A percentile compares a stretch with the other conserved stretches of the same genome.
phyloP scores from a whole-genome alignment of 2,888 invertebrate genomes.

The Seira ritae region DNA sequence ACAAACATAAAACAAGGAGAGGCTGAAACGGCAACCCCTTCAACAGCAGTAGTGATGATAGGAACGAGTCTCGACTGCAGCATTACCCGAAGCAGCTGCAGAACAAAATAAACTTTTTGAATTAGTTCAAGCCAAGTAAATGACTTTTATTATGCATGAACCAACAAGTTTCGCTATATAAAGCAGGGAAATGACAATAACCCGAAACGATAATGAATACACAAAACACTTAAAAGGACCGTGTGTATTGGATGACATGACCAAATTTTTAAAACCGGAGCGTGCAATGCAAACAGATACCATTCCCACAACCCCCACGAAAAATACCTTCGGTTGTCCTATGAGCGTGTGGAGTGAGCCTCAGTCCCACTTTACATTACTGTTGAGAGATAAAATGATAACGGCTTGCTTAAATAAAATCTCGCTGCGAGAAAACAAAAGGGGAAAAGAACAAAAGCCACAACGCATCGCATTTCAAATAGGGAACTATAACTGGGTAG shows the following conservation, averaged over 20 bases:
- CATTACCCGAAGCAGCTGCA: not conserved
- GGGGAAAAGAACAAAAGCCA: too few species aligned
- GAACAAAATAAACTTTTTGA: not conserved
- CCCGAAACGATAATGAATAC: constrained; percentile 25
- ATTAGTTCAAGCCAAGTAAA: constrained; percentile 7
- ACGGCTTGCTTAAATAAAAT: too few species aligned
- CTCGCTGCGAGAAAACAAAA: too few species aligned
- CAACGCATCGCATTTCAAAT: too few species aligned
- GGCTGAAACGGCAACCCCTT: too few species aligned
- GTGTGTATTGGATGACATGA: not conserved
- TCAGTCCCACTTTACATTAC: too few species aligned
- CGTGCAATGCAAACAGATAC: not conserved
- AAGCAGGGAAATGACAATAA: constrained; percentile 7
- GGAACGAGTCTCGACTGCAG: not conserved
- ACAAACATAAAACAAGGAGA: not conserved
- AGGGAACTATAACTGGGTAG: too few species aligned
- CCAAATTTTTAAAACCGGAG: constrained; percentile 10
- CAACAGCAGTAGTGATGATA: not conserved
- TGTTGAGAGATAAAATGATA: too few species aligned
- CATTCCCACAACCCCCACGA: not conserved
- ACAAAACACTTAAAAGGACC: constrained; percentile 3
- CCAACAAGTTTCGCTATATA: not conserved
- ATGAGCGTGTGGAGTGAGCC: too few species aligned
- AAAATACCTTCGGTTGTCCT: too few species aligned
- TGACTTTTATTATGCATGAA: not conserved